Conservation (phyloP, 2,113 vertebrate species). For the Chionis minor region DNA sequence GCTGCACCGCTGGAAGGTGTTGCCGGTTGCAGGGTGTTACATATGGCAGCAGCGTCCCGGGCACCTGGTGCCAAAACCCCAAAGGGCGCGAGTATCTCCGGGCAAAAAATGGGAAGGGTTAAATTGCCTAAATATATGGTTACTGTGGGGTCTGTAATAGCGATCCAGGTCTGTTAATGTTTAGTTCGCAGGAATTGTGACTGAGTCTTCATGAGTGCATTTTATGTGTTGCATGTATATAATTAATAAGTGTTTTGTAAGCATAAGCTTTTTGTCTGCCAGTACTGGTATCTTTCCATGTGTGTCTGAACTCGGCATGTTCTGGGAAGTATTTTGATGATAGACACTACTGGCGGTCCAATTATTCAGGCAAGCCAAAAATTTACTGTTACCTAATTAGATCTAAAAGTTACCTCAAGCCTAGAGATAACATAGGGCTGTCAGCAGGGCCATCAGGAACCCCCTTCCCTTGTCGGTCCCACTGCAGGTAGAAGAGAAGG, state of each 20-base stretch:
- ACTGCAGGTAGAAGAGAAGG: background rate
- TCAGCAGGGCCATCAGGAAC: background rate
- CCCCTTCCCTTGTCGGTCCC: fast-evolving
- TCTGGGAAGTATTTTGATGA: background rate
- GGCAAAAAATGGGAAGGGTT: background rate
- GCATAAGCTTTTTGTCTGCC: background rate
- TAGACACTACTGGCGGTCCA: background rate
- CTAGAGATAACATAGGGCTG: background rate
- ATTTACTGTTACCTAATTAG: background rate
- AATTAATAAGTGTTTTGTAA: background rate
- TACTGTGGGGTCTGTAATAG: too few relatives aligned
- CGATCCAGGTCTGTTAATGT: background rate
- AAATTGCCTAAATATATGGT: background rate
- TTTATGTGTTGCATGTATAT: background rate
- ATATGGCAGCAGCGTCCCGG: too few relatives aligned
- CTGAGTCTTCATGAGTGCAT: background rate
- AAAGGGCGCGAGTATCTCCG: background rate
- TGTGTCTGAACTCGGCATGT: background rate
- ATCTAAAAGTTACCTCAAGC: background rate
- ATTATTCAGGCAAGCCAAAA: background rate
- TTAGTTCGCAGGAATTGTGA: background rate
- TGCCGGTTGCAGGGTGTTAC: fast-evolving
- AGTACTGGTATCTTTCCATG: background rate
- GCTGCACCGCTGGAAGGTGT: background rate
- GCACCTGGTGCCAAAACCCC: too few relatives aligned